A percentile compares a stretch with the other conserved stretches of the same genome.
These are phyloP conservation scores for Antidorcas marsupialis DNA, from an alignment of 2,113 vertebrate genomes.

Conservation along the genomic window DNA sequence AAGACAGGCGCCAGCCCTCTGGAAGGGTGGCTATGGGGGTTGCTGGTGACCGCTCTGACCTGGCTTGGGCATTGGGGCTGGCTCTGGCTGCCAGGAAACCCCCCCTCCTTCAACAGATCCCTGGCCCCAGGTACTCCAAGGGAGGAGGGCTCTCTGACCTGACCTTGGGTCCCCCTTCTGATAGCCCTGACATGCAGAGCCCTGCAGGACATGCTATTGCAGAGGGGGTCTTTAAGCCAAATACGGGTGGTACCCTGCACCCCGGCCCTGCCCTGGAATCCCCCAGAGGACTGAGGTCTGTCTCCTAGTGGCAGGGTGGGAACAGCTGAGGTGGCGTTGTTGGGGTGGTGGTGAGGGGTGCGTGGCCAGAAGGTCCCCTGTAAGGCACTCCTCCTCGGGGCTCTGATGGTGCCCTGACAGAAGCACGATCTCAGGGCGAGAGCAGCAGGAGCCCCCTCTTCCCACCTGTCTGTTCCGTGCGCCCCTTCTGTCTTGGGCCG, in stretches of 20 bases:
- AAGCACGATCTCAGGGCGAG: background rate
- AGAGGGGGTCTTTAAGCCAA: background rate
- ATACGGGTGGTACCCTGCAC: accelerated
- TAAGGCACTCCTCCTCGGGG: background rate
- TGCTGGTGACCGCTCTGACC: background rate
- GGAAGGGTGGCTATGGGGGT: background rate
- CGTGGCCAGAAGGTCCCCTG: no score
- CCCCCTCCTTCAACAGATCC: background rate
- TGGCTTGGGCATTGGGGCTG: background rate
- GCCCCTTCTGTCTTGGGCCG: background rate
- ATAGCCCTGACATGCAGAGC: background rate
- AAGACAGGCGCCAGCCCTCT: background rate
- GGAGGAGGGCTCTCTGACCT: background rate
- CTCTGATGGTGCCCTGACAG: background rate
- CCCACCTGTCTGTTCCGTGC: background rate
- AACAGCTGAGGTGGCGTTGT: background rate
- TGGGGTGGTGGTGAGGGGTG: accelerated
- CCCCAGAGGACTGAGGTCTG: background rate
- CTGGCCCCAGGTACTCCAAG: no score
- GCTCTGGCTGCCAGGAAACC: background rate
- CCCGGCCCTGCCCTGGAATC: background rate
- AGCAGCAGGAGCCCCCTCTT: background rate
- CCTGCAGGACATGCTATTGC: background rate
- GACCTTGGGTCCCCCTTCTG: background rate
- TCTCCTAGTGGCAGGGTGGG: background rate